Conservation (phyloP, 2,113 vertebrate species). For the Camelus dromedarius region DNA sequence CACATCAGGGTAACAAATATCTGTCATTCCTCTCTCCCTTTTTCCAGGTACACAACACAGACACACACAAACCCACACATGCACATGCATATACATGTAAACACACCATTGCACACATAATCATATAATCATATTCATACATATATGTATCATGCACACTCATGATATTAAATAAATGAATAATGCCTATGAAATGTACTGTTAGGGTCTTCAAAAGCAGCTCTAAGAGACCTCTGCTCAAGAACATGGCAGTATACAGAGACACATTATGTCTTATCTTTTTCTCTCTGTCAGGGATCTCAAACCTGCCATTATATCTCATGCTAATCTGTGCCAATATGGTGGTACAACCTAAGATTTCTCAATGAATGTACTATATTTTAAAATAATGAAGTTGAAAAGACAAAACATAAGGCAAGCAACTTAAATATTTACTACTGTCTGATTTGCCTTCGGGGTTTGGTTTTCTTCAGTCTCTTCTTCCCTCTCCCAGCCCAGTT, state of each 20-base stretch:
- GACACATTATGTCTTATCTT: conserved; percentile 11
- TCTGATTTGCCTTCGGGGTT: neutral
- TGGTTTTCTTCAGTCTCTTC: neutral
- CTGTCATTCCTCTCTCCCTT: neutral
- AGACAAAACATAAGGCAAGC: neutral
- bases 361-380: neutral
- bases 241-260: neutral
- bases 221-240: neutral
- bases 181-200: neutral
- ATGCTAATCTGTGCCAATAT: conserved; percentile 40
- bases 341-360: neutral
- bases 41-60: neutral
- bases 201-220: conserved; percentile 35
- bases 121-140: neutral
- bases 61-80: neutral
- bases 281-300: neutral
- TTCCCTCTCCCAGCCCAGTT: neutral
- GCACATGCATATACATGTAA: neutral
- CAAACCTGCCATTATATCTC: neutral
- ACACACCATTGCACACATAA: neutral
- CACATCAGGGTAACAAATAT: conserved; percentile 57
- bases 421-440: conserved; percentile 35
- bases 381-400: neutral
- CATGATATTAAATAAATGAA: conserved; percentile 61
- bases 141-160: neutral